Evolutionary conservation across 2,888 invertebrate genomes (phyloP).

Genomic region (Pomacea canaliculata): DNA sequence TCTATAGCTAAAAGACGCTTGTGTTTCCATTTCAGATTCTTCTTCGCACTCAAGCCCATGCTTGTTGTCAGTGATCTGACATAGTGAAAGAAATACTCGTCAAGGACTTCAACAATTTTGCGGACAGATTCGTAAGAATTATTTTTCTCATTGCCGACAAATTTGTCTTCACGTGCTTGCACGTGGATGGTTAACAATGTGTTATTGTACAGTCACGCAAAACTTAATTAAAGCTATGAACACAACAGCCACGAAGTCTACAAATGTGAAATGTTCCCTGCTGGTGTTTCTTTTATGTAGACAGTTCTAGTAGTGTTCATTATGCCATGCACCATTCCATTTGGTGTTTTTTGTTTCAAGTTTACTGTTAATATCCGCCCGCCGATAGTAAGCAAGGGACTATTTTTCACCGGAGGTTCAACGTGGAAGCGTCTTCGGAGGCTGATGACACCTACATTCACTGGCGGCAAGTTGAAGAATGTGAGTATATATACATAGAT

Average conservation of each 20-base stretch:
- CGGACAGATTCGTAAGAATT: background rate
- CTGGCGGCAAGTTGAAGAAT: slow-evolving; percentile 25
- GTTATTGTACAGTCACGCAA: too few relatives aligned
- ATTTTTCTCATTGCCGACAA: too few relatives aligned
- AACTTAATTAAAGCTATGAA: too few relatives aligned
- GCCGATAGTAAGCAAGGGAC: background rate
- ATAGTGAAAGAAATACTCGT: slow-evolving; percentile 18
- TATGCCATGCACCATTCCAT: too few relatives aligned
- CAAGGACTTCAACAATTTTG: slow-evolving; percentile 19
- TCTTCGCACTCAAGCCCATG: background rate
- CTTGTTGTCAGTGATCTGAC: slow-evolving; percentile 22
- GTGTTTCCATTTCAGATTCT: background rate
- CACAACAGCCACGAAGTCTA: background rate
- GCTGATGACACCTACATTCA: slow-evolving; percentile 33
- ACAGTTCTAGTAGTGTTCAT: too few relatives aligned
- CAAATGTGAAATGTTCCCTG: too few relatives aligned
- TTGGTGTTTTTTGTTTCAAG: too few relatives aligned
- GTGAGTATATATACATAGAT: background rate
- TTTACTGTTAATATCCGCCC: background rate
- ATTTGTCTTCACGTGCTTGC: too few relatives aligned
- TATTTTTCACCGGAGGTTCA: slow-evolving; percentile 22
- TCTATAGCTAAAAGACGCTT: too few relatives aligned
- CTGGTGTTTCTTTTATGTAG: too few relatives aligned
- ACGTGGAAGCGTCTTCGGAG: slow-evolving; percentile 25
- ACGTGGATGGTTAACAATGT: too few relatives aligned